These are phyloP conservation scores for Agriopis marginaria DNA, from an alignment of 2,888 invertebrate genomes.

Conservation along the genomic window DNA sequence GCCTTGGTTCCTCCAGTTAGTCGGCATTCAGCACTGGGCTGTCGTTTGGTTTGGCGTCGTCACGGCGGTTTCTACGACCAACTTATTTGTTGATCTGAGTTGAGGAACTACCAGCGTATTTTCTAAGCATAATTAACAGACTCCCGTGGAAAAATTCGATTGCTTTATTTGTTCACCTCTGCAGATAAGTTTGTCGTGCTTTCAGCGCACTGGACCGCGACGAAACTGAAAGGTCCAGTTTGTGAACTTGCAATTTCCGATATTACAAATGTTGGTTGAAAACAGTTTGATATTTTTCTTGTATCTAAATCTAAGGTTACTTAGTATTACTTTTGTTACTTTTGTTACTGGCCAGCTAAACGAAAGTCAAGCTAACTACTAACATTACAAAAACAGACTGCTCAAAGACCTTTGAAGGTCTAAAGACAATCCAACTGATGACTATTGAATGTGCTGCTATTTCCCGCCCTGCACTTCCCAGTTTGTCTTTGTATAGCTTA, in stretches of 20 bases:
- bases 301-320: no score
- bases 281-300: background rate
- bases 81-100: conserved; percentile 38
- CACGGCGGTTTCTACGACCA: conserved; percentile 1
- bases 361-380: no score
- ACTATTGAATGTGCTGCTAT: no score
- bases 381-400: no score
- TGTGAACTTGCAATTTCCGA: conserved; percentile 37
- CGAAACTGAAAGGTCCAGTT: conserved; percentile 41
- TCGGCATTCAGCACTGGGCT: conserved; percentile 34
- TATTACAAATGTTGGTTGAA: conserved; percentile 37
- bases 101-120: background rate
- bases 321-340: no score
- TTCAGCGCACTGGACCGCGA: conserved; percentile 53
- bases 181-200: conserved; percentile 32
- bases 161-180: background rate
- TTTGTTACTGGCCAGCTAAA: no score
- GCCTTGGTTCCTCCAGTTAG: conserved; percentile 58
- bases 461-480: no score
- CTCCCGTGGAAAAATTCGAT: background rate
- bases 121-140: background rate
- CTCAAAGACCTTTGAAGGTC: no score
- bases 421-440: no score
- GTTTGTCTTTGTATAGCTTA: no score
- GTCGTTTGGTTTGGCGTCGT: conserved; percentile 37